Percentiles rank a stretch among this genome's conserved stretches.
These are phyloP conservation scores for Ephestia elutella DNA, from an alignment of 1,140 invertebrate genomes.

Conservation along the genomic window DNA sequence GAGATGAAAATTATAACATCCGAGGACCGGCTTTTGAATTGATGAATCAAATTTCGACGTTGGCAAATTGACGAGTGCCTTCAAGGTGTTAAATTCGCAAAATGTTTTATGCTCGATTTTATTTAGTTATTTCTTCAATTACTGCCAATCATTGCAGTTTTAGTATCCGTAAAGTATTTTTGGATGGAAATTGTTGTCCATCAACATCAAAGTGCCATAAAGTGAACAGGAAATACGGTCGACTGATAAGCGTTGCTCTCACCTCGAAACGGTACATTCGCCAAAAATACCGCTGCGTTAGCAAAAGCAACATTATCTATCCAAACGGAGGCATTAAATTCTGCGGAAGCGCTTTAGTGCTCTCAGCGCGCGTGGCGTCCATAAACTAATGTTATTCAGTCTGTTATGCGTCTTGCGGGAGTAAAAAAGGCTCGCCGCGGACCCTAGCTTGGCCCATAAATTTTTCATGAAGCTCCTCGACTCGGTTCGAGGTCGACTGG, in stretches of 20 bases:
- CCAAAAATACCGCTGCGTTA: slow-evolving; percentile 1
- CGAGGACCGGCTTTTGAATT: slow-evolving; percentile 25
- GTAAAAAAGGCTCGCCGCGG: slow-evolving; percentile 26
- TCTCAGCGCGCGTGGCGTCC: slow-evolving; percentile 33
- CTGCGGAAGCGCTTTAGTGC: slow-evolving; percentile 45
- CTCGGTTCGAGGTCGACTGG: slow-evolving; percentile 11
- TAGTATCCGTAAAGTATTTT: not conserved
- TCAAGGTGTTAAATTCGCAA: slow-evolving; percentile 6
- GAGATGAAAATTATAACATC: slow-evolving; percentile 24
- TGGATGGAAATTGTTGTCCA: not conserved
- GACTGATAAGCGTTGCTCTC: not conserved
- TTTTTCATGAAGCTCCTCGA: slow-evolving; percentile 65
- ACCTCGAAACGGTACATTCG: not conserved
- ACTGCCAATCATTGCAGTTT: not conserved
- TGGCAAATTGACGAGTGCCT: slow-evolving; percentile 6
- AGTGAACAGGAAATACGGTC: not conserved
- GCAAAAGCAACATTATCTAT: slow-evolving; percentile 13
- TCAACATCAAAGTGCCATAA: not conserved
- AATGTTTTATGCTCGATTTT: not conserved
- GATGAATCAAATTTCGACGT: slow-evolving; percentile 9
- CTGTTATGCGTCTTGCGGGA: slow-evolving; percentile 49
- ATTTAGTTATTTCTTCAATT: not conserved
- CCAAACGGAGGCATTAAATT: slow-evolving; percentile 22
- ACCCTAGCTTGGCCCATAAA: slow-evolving; percentile 41
- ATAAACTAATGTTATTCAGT: slow-evolving; percentile 66